These are phyloP conservation scores for Ceyx erithaca DNA, from an alignment of 2,797 vertebrate genomes.

Conservation along the genomic window DNA sequence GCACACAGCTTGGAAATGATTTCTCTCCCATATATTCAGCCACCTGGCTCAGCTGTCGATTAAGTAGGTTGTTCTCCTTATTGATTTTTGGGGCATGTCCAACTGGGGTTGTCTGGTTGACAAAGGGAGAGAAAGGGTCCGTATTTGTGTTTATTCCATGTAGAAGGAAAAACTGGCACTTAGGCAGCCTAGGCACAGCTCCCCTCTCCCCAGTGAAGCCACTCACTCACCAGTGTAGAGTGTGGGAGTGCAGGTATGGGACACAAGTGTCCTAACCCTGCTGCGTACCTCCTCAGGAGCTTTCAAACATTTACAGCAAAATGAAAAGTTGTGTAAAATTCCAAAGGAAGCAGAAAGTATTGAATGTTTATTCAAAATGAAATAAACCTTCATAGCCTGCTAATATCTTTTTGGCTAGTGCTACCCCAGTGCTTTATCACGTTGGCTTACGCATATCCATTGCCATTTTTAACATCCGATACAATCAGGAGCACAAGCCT, in stretches of 20 bases:
- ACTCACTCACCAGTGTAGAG: neutral
- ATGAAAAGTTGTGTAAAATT: neutral
- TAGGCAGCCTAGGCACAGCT: neutral
- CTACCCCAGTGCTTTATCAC: neutral
- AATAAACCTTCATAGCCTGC: neutral
- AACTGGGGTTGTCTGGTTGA: neutral
- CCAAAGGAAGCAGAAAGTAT: neutral
- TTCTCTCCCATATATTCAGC: neutral
- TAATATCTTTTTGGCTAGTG: neutral
- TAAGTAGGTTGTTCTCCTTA: neutral
- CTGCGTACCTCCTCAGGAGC: neutral
- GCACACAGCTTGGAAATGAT: neutral
- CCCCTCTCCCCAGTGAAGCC: neutral
- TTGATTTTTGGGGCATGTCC: neutral
- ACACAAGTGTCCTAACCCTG: neutral
- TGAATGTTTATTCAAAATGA: neutral
- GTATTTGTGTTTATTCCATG: neutral
- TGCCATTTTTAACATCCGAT: neutral
- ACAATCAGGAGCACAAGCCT: neutral
- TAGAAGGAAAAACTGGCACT: neutral
- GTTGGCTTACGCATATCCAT: neutral
- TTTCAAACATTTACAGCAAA: neutral
- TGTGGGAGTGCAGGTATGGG: neutral
- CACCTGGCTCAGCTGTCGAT: slow-evolving; percentile 30
- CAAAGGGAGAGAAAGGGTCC: neutral